Base-by-base conservation (phyloP, 2,797 vertebrate species). In the Gymnopithys bicolor region DNA sequence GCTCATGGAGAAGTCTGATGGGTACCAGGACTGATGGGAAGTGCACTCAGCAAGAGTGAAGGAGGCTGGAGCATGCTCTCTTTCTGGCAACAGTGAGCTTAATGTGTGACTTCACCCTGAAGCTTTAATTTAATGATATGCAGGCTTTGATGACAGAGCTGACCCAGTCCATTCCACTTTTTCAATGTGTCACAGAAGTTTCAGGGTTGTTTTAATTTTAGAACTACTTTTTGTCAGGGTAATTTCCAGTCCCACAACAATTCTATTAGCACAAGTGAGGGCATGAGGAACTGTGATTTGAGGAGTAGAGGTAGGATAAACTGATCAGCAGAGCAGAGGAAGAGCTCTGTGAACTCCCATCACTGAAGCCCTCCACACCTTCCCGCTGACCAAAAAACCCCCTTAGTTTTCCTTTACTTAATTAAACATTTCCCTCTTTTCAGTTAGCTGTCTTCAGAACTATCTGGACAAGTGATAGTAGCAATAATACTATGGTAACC, bases 341-440 rank as follows among this genome's bases (percentile, higher is more conserved):
- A 16, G 39, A 86, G 53, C 48, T 87, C 80, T 37, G 32, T 83
- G 48, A 81, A n/a, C 25, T 74, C n/a, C 2, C 3, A n/a, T 45
- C 52, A 58, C 27, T 63, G 60, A 90, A 87, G 60, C 21, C 35
- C 49, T 52, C 22, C 11, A n/a, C 15, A 14, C 13, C 21, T 16
- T 19, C 24, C 16, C 7, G 17, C 12, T 11, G 10, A 43, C 52
- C 52, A 71, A 43, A 28, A 8, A 0, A 27, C 0, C 0, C 8
- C 8, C 14, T 22, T 43, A 13, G 27, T 68, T 95, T 66, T 60
- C 28, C 19, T 74, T 7, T 77, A 32, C n/a, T 78, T 68, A 68
- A 30, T 89, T 78, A 75, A 84, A 48, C 1, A 1, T 27, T 37
- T 9, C 13, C 16, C 6, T 33, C n/a, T 73, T 66, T 58, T 74